Percentiles rank a stretch among this genome's conserved stretches.
Evolutionary conservation across 2,888 invertebrate genomes (phyloP).

Genomic region (Galeopsomyia nigrocyanea): DNA sequence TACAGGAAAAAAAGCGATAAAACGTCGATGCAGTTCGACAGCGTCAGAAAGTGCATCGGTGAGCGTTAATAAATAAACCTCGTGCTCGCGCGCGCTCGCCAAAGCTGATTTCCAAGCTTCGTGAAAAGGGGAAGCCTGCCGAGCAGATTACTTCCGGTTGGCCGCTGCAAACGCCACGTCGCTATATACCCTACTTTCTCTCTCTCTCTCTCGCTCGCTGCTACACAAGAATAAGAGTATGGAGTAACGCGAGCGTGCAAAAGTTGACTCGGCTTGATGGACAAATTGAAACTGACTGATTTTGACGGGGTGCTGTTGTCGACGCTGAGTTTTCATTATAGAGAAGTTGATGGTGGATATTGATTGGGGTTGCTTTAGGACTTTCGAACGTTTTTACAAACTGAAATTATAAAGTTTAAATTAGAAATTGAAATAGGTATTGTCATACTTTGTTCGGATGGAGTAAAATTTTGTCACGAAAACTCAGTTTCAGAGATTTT

Average conservation of each 20-base stretch:
- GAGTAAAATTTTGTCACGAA: too few relatives aligned
- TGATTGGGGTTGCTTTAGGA: too few relatives aligned
- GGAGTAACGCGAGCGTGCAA: background rate
- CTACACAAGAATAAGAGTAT: background rate
- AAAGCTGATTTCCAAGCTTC: conserved; percentile 31
- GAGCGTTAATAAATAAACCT: conserved; percentile 40
- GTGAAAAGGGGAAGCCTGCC: conserved; percentile 44
- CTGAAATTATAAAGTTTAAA: too few relatives aligned
- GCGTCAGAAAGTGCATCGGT: conserved; percentile 10
- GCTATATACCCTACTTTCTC: conserved; percentile 47
- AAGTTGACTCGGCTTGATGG: background rate
- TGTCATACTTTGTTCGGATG: too few relatives aligned
- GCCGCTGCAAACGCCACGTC: conserved; percentile 40
- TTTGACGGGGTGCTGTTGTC: too few relatives aligned
- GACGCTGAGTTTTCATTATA: too few relatives aligned
- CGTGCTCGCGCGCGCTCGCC: conserved; percentile 10
- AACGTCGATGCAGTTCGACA: background rate
- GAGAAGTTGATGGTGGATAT: too few relatives aligned
- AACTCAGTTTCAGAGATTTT: too few relatives aligned
- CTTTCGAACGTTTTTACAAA: too few relatives aligned
- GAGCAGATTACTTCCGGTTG: conserved; percentile 53
- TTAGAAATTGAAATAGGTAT: too few relatives aligned
- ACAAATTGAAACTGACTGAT: background rate
- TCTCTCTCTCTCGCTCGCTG: conserved; percentile 31
- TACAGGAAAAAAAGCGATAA: conserved; percentile 15